These are phyloP conservation scores for Microctonus hyperodae DNA, from an alignment of 2,888 invertebrate genomes.

Conservation along the genomic window DNA sequence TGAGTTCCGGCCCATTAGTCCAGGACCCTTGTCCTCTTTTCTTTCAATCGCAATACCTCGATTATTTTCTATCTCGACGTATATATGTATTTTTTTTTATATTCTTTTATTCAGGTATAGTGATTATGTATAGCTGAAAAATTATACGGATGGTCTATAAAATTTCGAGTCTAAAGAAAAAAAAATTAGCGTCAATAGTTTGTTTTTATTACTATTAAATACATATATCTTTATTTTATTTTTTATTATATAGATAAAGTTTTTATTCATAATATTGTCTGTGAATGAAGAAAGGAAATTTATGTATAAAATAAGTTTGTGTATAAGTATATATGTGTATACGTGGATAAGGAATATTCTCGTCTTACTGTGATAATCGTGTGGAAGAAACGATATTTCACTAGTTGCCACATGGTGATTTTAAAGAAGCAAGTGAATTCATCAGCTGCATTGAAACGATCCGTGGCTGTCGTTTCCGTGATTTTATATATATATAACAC, in stretches of 20 bases:
- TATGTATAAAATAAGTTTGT: not conserved
- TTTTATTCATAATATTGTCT: not conserved
- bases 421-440: conserved; percentile 38
- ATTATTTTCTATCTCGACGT: conserved; percentile 40
- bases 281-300: not conserved
- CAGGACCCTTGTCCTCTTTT: conserved; percentile 29
- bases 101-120: not conserved
- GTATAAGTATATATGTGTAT: no score
- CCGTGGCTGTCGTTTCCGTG: conserved; percentile 34
- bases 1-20: conserved; percentile 46
- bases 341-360: conserved; percentile 4
- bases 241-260: not conserved
- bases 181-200: no score
- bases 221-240: not conserved
- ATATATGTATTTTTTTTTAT: not conserved
- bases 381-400: conserved; percentile 38
- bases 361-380: conserved; percentile 27
- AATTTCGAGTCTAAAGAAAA: no score
- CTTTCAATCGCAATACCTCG: conserved; percentile 36
- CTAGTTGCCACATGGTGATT: conserved; percentile 25
- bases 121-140: no score
- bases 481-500: not conserved
- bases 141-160: no score
- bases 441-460: conserved; percentile 43
- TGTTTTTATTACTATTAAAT: not conserved